phyloP scores from a whole-genome alignment of 1,140 invertebrate genomes.

The Caenorhabditis elegans region WBcel235 BX284602.5:9163001-9163500 shows the following conservation, averaged over 20 bases:
- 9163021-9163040: no score
- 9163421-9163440: no score
- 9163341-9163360: no score
- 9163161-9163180: conserved; percentile 50
- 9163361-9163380: no score
- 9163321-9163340: no score
- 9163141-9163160: conserved; percentile 54
- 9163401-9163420: no score
- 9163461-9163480: not conserved
- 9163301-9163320: no score
- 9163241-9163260: conserved; percentile 52
- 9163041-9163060: conserved; percentile 48
- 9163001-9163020: no score
- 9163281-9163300: not conserved
- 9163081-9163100: conserved; percentile 62
- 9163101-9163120: conserved; percentile 63
- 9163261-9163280: conserved; percentile 21
- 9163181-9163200: conserved; percentile 57
- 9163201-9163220: conserved; percentile 53
- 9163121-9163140: conserved; percentile 59
- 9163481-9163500: not conserved
- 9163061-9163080: conserved; percentile 55
- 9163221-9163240: conserved; percentile 60
- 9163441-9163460: no score
- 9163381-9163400: no score